These are phyloP conservation scores for Leptopilina myrica DNA, from an alignment of 2,888 invertebrate genomes.

Conservation along the genomic window DNA sequence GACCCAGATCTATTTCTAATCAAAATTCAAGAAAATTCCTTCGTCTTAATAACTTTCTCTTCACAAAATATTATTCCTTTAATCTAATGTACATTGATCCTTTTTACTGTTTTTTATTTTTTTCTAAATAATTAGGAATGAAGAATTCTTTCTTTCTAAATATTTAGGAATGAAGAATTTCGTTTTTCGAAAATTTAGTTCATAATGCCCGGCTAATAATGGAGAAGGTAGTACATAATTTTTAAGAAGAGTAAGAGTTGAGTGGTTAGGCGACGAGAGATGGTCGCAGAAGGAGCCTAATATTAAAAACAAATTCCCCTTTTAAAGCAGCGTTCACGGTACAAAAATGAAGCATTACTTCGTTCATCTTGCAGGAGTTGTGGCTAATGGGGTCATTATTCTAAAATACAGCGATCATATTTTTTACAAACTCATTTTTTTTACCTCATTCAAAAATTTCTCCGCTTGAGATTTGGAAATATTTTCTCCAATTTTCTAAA, in stretches of 20 bases:
- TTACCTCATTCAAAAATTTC: slow-evolving; percentile 42
- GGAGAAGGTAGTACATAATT: slow-evolving; percentile 52
- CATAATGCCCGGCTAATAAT: slow-evolving; percentile 21
- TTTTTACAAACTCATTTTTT: slow-evolving; percentile 56
- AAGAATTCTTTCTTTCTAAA: too few species aligned
- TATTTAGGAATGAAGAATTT: too few species aligned
- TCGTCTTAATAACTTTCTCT: too few species aligned
- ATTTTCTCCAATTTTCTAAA: slow-evolving; percentile 53
- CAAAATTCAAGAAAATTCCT: not conserved
- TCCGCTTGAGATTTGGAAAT: slow-evolving; percentile 67
- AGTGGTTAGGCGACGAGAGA: slow-evolving; percentile 32
- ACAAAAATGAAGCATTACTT: slow-evolving; percentile 68
- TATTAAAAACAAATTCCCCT: slow-evolving; percentile 68
- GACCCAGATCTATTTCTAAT: slow-evolving; percentile 25
- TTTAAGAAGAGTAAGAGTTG: slow-evolving; percentile 52
- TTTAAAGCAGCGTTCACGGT: slow-evolving; percentile 58
- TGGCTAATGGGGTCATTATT: slow-evolving; percentile 75
- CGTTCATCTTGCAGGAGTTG: slow-evolving; percentile 69
- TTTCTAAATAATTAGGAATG: too few species aligned
- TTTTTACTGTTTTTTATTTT: too few species aligned
- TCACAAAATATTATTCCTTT: not conserved
- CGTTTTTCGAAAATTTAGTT: slow-evolving; percentile 3
- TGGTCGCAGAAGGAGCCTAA: slow-evolving; percentile 57
- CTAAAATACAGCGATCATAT: slow-evolving; percentile 74
- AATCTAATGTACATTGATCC: not conserved